Base-by-base conservation (phyloP, 2,797 vertebrate species). In the Myoxocephalus aenaeus region DNA sequence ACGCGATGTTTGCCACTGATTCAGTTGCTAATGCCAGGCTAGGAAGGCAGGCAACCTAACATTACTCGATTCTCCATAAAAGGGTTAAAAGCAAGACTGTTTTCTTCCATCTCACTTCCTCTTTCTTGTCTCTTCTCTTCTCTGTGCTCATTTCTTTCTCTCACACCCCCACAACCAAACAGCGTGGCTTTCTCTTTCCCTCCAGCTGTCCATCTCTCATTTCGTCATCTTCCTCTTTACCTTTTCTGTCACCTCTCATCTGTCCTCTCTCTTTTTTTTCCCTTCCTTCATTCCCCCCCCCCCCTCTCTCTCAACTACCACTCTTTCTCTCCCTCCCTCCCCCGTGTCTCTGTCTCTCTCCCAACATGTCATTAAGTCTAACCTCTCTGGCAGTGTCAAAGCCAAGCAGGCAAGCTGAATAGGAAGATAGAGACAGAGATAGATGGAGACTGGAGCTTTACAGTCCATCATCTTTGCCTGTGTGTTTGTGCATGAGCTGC, bases 331-430 rank as follows among this genome's bases (percentile, higher is more conserved):
- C 50, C n/a, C 38, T 29, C 65, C 59, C 74, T 58, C 66, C 80
- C 87, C 68, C 71, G 56, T 84, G 81, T 89, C 85, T 86, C 81
- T 88, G 62, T 86, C 86, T 89, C 80, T 83, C 86, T 91, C 86
- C 88, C 90, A 92, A 90, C 88, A 65, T 94, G 90, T 94, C 90
- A 94, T 93, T 93, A 93, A 92, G 77, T 91, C 90, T 90, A 91
- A 93, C 92, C 91, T 93, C 91, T 89, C 89, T 92, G 90, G 88
- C 90, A 77, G 90, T 88, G 90, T 92, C 90, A 89, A 88, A 91
- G 85, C 89, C 83, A 70, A 87, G 87, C 89, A 87, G 88, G 83
- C 87, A 87, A 79, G 82, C 81, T 88, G 85, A 92, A 94, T 87
- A 86, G 82, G 87, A 72, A 87, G 88, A 89, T 74, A 71, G 89